Conservation (phyloP, 2,797 vertebrate genomes). For the Argya squamiceps region DNA sequence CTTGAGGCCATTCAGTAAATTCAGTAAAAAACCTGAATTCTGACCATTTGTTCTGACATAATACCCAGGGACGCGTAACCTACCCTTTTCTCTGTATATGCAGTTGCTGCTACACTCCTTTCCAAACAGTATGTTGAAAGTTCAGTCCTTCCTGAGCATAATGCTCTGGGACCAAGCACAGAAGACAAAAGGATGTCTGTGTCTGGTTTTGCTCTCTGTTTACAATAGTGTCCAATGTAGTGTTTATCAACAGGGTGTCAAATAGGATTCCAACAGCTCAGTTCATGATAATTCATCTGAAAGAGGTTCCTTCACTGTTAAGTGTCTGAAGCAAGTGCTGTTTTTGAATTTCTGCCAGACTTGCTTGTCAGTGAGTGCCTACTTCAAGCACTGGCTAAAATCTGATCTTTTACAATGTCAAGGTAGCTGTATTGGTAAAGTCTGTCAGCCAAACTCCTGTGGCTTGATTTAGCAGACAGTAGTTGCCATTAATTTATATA, state of each 20-base stretch:
- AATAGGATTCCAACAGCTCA: not conserved
- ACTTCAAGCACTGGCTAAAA: not conserved
- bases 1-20: not conserved
- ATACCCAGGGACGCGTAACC: not conserved
- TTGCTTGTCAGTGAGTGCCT: not conserved
- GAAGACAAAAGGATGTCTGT: not conserved
- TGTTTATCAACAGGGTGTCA: not conserved
- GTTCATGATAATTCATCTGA: not conserved
- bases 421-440: not conserved
- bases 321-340: not conserved
- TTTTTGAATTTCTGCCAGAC: not conserved
- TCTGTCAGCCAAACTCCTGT: not conserved
- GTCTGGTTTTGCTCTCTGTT: not conserved
- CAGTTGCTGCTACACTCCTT: not conserved
- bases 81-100: not conserved
- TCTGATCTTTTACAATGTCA: not conserved
- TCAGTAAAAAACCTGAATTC: not conserved
- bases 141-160: not conserved
- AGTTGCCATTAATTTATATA: not conserved
- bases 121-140: not conserved
- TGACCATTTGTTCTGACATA: not conserved
- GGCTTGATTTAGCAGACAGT: not conserved
- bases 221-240: not conserved
- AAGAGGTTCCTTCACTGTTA: not conserved
- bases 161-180: not conserved